Conservation (phyloP, 1,140 invertebrate genomes). For the Hyles vespertilio region DNA sequence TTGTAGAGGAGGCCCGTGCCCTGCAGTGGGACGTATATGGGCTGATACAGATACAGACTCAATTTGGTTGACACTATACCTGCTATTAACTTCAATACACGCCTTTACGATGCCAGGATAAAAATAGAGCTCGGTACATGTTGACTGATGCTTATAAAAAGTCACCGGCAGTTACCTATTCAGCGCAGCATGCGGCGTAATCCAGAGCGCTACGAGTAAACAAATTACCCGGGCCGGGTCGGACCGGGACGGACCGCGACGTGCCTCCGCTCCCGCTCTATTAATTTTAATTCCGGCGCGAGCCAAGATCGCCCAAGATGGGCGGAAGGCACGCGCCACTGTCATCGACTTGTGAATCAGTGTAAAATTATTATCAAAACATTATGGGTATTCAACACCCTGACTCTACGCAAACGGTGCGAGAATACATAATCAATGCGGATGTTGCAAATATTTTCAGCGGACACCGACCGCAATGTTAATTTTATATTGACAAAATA, state of each 20-base stretch:
- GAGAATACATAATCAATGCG: too few relatives aligned
- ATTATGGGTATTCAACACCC: neutral
- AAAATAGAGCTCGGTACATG: conserved; percentile 18
- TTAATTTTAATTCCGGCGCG: conserved; percentile 69
- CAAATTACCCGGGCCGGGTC: conserved; percentile 58
- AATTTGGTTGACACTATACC: too few relatives aligned
- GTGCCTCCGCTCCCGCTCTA: conserved; percentile 52
- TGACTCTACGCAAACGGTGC: too few relatives aligned
- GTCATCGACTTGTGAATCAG: conserved; percentile 11
- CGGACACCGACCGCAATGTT: too few relatives aligned
- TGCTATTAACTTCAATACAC: too few relatives aligned
- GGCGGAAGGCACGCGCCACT: conserved; percentile 54
- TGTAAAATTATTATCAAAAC: conserved; percentile 21
- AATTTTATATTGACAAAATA: too few relatives aligned
- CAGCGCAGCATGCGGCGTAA: conserved; percentile 63
- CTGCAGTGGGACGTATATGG: too few relatives aligned
- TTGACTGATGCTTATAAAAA: conserved; percentile 37
- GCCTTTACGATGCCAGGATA: neutral
- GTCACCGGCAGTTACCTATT: conserved; percentile 61
- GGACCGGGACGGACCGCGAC: conserved; percentile 30
- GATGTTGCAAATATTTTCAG: too few relatives aligned
- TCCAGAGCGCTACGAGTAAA: conserved; percentile 65
- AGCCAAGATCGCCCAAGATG: conserved; percentile 59
- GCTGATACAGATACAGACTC: too few relatives aligned
- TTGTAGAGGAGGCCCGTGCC: too few relatives aligned